Percentiles rank a stretch among this genome's conserved stretches.
Conservation (phyloP, 2,888 invertebrate genomes). For the Agrochola lota region DNA sequence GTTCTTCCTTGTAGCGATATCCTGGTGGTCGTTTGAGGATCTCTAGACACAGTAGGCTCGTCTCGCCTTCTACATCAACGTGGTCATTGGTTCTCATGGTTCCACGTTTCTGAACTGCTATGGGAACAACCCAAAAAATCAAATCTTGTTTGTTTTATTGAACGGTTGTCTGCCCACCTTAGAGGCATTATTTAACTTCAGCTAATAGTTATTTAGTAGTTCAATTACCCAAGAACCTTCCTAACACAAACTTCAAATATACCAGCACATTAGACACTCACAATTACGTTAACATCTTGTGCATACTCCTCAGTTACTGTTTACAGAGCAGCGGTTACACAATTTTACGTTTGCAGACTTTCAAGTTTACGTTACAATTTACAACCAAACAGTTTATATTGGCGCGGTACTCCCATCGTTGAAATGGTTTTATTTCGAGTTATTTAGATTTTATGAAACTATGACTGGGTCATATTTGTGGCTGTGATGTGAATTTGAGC, state of each 20-base stretch:
- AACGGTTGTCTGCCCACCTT: not conserved
- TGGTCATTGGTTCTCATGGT: not conserved
- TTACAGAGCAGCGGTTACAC: constrained; percentile 60
- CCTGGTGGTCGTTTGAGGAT: not conserved
- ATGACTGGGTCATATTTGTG: constrained; percentile 36
- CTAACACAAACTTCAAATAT: constrained; percentile 49
- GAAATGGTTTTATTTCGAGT: constrained; percentile 49
- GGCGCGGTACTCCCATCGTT: constrained; percentile 32
- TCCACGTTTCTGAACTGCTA: not conserved
- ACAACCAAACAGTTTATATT: constrained; percentile 51
- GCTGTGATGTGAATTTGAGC: constrained; percentile 23
- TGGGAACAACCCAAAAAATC: not conserved
- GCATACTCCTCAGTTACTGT: constrained; percentile 48
- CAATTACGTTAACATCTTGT: constrained; percentile 55
- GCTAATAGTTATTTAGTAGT: constrained; percentile 52
- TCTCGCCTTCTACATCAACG: not conserved
- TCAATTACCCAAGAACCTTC: constrained; percentile 33
- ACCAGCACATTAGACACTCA: constrained; percentile 46
- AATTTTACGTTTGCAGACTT: constrained; percentile 55
- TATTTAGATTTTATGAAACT: constrained; percentile 41
- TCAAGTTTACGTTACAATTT: constrained; percentile 58
- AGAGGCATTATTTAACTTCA: constrained; percentile 19
- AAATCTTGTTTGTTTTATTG: not conserved
- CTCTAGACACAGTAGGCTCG: not conserved
- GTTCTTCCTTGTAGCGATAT: not conserved